phyloP scores from a whole-genome alignment of 1,140 invertebrate genomes.

The Gryon sp. region DNA sequence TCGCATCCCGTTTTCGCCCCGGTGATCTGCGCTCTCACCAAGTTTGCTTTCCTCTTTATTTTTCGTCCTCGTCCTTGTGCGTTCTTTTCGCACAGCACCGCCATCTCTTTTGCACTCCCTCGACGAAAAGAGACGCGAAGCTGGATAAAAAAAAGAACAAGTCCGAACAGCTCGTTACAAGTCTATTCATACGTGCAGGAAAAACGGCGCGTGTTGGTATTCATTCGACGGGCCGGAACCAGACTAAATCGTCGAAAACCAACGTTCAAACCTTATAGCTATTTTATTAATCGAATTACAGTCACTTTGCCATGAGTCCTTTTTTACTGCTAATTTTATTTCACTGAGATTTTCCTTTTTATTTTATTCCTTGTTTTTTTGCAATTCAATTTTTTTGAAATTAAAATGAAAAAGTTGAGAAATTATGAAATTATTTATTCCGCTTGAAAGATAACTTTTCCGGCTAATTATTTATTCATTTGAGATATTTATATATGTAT shows the following conservation, averaged over 20 bases:
- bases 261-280: conserved; percentile 72
- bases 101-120: conserved; percentile 55
- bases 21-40: conserved; percentile 48
- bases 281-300: conserved; percentile 74
- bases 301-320: conserved; percentile 28
- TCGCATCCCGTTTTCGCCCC: conserved; percentile 60
- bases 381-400: too few species aligned
- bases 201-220: conserved; percentile 77
- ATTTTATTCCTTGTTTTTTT: too few species aligned
- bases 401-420: neutral
- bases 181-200: conserved; percentile 78
- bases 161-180: conserved; percentile 77
- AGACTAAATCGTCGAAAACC: conserved; percentile 58
- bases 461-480: too few species aligned
- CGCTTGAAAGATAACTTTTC: too few species aligned
- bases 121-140: conserved; percentile 1
- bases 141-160: conserved; percentile 41
- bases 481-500: too few species aligned
- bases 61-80: conserved; percentile 52
- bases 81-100: conserved; percentile 31
- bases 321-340: neutral
- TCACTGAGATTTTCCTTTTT: too few species aligned
- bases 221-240: conserved; percentile 76
- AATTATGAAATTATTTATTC: neutral
- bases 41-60: conserved; percentile 50